Conservation (phyloP, 2,113 vertebrate species). For the Tragelaphus strepsiceros region DNA sequence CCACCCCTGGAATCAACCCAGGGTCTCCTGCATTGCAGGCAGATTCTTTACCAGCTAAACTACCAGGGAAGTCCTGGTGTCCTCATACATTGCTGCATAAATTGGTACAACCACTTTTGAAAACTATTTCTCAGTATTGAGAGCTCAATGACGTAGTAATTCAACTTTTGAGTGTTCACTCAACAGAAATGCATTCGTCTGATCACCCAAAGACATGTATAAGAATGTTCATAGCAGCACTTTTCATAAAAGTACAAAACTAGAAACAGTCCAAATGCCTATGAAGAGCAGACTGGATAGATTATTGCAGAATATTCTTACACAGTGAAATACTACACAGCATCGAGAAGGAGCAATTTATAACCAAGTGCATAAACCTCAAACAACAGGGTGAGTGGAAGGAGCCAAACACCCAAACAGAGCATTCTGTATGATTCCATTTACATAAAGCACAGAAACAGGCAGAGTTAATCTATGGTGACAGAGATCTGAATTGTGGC, state of each 20-base stretch:
- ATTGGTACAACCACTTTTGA: neutral
- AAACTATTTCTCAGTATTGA: neutral
- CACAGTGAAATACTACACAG: neutral
- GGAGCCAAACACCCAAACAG: neutral
- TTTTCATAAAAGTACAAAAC: neutral
- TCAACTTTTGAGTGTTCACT: neutral
- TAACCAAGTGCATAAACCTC: neutral
- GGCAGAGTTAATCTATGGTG: neutral
- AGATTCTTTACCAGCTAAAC: neutral
- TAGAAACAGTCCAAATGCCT: neutral
- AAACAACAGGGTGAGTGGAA: neutral
- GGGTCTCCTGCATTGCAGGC: neutral
- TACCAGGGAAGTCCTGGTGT: neutral
- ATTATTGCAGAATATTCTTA: no score
- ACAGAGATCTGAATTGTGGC: neutral
- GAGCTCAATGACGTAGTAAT: neutral
- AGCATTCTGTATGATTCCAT: neutral
- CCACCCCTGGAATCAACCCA: neutral
- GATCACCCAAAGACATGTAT: neutral
- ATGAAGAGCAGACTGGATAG: neutral
- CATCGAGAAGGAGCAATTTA: rapidly evolving
- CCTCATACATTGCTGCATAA: neutral
- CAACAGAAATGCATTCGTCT: neutral
- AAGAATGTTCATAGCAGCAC: neutral
- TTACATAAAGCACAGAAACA: neutral